A percentile compares a stretch with the other conserved stretches of the same genome.
phyloP scores from a whole-genome alignment of 53 echinoderm and acorn worm genomes.

The Arbacia lixula region DNA sequence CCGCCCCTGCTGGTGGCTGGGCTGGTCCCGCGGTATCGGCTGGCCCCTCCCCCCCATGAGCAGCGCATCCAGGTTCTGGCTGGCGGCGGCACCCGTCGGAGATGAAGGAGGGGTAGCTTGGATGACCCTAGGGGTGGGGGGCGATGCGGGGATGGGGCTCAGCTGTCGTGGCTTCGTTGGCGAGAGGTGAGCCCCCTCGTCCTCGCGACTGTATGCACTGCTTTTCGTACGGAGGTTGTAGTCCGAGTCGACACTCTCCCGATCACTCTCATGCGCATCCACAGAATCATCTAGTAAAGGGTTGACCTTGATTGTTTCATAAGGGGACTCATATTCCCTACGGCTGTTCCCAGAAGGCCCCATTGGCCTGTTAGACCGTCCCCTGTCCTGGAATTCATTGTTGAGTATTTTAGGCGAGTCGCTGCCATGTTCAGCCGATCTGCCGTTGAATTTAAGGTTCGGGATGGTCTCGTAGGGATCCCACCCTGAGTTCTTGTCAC shows the following conservation, averaged over 20 bases:
- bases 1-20: neutral
- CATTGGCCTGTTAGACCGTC: neutral
- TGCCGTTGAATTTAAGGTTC: too few species aligned
- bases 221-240: conserved; percentile 54
- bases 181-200: neutral
- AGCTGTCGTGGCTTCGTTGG: conserved; percentile 44
- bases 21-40: neutral
- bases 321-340: conserved; percentile 24
- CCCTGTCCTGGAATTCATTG: neutral
- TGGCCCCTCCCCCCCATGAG: neutral
- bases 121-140: conserved; percentile 42
- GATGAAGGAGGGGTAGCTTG: conserved; percentile 43
- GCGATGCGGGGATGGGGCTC: conserved; percentile 63
- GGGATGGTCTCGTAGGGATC: conserved; percentile 40
- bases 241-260: conserved; percentile 42
- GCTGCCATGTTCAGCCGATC: neutral
- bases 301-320: conserved; percentile 25
- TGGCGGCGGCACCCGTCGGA: conserved; percentile 24
- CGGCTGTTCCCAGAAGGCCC: neutral
- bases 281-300: conserved; percentile 24
- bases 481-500: conserved; percentile 2
- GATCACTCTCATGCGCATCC: conserved; percentile 50
- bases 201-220: conserved; percentile 55
- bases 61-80: conserved; percentile 36
- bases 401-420: conserved; percentile 44